Conservation (phyloP, 2,113 vertebrate genomes). For the Rhinopithecus roxellana region DNA sequence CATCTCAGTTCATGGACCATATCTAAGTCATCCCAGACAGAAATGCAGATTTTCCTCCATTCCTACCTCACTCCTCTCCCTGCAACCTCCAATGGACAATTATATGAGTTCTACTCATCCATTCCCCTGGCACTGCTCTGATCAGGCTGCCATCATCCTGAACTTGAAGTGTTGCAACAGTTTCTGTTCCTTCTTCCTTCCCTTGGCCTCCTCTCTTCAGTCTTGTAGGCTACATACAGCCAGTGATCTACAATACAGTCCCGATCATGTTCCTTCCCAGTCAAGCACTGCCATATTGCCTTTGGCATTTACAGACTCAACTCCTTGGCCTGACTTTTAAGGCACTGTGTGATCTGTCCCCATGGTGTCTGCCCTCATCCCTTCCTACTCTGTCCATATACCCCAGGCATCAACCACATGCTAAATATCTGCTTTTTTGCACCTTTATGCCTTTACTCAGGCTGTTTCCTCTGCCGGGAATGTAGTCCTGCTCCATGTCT, state of each 20-base stretch:
- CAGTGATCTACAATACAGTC: not conserved
- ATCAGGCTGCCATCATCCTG: not conserved
- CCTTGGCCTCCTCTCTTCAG: not conserved
- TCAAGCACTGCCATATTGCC: not conserved
- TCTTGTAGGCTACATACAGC: not conserved
- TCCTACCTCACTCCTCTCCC: not conserved
- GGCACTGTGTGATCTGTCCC: not conserved
- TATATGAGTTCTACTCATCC: not conserved
- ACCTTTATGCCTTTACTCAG: not conserved
- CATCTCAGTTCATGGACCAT: not conserved
- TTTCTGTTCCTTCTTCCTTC: not conserved
- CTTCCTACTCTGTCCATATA: not conserved
- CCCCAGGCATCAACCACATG: not conserved
- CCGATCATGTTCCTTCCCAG: not conserved
- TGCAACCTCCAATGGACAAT: not conserved
- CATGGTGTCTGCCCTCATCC: not conserved
- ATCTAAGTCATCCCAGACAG: not conserved
- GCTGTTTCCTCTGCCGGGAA: not conserved
- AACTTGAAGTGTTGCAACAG: not conserved
- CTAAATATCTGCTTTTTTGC: not conserved
- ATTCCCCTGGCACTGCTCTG: not conserved
- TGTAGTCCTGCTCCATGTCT: rapidly evolving
- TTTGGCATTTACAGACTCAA: not conserved
- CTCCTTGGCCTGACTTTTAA: not conserved
- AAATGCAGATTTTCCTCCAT: not conserved